Evolutionary conservation across 2,888 invertebrate genomes (phyloP).

Genomic region (Andrena minutula): DNA sequence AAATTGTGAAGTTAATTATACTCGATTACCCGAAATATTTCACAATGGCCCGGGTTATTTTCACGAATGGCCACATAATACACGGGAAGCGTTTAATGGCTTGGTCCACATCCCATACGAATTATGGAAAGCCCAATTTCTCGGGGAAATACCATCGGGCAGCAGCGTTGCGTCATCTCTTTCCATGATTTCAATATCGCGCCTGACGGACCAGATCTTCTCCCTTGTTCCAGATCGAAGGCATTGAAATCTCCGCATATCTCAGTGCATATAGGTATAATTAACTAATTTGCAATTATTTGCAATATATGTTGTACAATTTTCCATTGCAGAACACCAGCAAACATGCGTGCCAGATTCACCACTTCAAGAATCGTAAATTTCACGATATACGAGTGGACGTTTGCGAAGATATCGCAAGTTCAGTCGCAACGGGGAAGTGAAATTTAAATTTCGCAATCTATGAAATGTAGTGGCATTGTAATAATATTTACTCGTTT

Average conservation of each 20-base stretch:
- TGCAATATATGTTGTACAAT: not conserved
- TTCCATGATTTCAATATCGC: constrained; percentile 38
- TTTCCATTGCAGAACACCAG: not conserved
- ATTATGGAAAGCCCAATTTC: not conserved
- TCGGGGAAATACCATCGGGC: constrained; percentile 26
- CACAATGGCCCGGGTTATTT: not conserved
- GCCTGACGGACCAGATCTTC: constrained; percentile 33
- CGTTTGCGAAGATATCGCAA: too few species aligned
- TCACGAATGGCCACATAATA: not conserved
- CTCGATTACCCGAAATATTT: not conserved
- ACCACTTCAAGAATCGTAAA: too few species aligned
- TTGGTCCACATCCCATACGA: not conserved
- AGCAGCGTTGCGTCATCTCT: constrained; percentile 2
- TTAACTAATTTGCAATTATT: not conserved
- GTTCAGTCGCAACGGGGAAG: too few species aligned
- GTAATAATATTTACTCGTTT: too few species aligned
- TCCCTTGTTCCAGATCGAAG: not conserved
- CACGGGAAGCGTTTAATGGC: constrained; percentile 21
- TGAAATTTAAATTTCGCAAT: too few species aligned
- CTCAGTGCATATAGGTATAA: not conserved
- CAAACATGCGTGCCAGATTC: too few species aligned
- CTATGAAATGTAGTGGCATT: too few species aligned
- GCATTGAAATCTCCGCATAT: constrained; percentile 38
- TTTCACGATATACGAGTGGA: too few species aligned
- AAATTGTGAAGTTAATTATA: not conserved